Base-by-base conservation (phyloP, 2,888 invertebrate species). In the Phragmatobia fuliginosa region DNA sequence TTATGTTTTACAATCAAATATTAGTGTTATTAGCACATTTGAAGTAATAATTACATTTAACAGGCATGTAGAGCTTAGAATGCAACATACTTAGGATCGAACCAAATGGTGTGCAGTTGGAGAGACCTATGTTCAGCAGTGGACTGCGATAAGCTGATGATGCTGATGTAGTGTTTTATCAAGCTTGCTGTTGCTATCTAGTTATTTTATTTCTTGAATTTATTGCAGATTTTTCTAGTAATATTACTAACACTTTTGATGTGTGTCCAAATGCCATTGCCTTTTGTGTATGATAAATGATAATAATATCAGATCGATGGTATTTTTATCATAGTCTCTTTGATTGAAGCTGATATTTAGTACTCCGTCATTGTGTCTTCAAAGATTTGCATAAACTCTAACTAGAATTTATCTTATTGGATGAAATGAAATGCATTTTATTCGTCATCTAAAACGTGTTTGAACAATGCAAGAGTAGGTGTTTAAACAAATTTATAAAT, bases 241-340 rank as follows among this genome's bases (percentile, higher is more conserved):
- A 49, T 7, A 49, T 49, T 21, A 21, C n/a, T n/a, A 21, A 6
- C 0, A 49, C 8, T n/a, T 49, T 49, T 21, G 8, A 10, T 49
- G 18, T 21, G 33, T 7, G 45, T 21, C 21, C 45, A 21, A 7
- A 45, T 45, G 21, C 25, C n/a, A 49, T 49, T 49, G 10, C n/a
- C n/a, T n/a, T n/a, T 21, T n/a, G 33, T 64, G 11, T 33, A 52
- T 67, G 49, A 60, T 59, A 66, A 66, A 61, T 32, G 49, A 38
- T 31, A 41, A 69, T 41, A 36, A 66, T 65, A 62, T 66, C 65
- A 36, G 52, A 5, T n/a, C 65, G 31, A 68, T 60, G 49, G 31
- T 28, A 28, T 61, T 11, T 61, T 52, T 62, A 56, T 45, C 32
- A 28, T 45, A 56, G 45, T n/a, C 49, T 63, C 49, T 49, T 60